A percentile compares a stretch with the other conserved stretches of the same genome.
phyloP scores from a whole-genome alignment of 2,797 vertebrate species.

The Pangasius krempfi region DNA sequence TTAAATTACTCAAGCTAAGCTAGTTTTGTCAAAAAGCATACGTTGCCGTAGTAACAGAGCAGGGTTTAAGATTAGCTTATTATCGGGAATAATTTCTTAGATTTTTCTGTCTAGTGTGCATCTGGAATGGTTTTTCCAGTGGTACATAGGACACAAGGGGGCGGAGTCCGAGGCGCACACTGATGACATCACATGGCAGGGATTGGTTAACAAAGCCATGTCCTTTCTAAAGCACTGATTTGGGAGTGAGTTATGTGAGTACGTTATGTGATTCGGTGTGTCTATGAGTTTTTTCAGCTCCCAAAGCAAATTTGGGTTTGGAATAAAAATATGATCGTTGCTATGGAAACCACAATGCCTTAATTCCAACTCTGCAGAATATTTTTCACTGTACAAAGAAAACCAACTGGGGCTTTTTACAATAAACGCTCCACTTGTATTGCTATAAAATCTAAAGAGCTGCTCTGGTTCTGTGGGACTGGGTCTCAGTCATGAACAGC shows the following conservation, averaged over 20 bases:
- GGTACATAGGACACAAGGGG: background rate
- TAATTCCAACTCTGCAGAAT: background rate
- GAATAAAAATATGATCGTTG: background rate
- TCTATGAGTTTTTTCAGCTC: background rate
- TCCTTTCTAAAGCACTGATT: background rate
- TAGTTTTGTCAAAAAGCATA: background rate
- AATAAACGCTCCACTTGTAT: conserved; percentile 1
- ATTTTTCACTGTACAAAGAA: background rate
- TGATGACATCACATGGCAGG: background rate
- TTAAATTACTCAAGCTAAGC: background rate
- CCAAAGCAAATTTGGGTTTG: background rate
- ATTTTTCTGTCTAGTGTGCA: background rate
- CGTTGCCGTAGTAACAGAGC: background rate
- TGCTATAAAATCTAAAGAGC: conserved; percentile 69
- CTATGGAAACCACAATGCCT: background rate
- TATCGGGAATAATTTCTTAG: background rate
- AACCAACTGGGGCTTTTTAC: conserved; percentile 13
- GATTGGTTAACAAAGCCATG: background rate
- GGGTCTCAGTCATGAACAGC: conserved; percentile 56
- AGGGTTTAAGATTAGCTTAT: background rate
- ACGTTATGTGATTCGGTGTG: no score
- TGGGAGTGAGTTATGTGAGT: background rate
- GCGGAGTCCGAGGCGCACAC: background rate
- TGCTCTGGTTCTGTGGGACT: conserved; percentile 58
- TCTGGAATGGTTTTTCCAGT: background rate